phyloP scores from a whole-genome alignment of 2,888 invertebrate genomes.

The Didymodactylos carnosus region DNA sequence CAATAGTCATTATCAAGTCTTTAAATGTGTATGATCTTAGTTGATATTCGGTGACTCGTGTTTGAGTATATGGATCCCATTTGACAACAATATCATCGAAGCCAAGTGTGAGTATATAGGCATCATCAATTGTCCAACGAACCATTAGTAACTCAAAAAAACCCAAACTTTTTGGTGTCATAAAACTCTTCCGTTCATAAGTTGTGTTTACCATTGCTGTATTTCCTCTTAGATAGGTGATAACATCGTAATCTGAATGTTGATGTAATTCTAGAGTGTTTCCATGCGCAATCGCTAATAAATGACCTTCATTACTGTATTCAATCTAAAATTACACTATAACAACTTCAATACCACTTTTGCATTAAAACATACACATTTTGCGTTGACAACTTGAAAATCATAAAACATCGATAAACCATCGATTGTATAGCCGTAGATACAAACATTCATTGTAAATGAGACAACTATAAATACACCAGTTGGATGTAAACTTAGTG shows the following conservation, averaged over 20 bases:
- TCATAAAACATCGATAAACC: neutral
- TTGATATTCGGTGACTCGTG: too few species aligned
- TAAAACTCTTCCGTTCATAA: too few species aligned
- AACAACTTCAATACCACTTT: neutral
- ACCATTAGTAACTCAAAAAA: neutral
- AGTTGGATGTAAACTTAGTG: neutral
- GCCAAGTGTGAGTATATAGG: neutral
- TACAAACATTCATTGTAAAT: neutral
- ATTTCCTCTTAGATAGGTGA: neutral
- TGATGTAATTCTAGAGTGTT: neutral
- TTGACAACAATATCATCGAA: neutral
- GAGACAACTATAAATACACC: neutral
- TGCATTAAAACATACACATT: neutral
- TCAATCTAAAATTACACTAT: neutral
- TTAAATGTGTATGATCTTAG: neutral
- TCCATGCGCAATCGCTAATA: neutral
- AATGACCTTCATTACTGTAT: neutral
- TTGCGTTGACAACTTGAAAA: neutral
- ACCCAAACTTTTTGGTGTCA: too few species aligned
- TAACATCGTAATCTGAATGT: neutral
- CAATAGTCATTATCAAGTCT: neutral
- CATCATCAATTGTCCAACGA: neutral
- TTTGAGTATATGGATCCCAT: neutral
- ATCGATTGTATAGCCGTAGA: neutral
- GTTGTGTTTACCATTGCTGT: neutral